Base-by-base conservation (phyloP, 1,140 invertebrate species). In the Drosophila jambulina region DNA sequence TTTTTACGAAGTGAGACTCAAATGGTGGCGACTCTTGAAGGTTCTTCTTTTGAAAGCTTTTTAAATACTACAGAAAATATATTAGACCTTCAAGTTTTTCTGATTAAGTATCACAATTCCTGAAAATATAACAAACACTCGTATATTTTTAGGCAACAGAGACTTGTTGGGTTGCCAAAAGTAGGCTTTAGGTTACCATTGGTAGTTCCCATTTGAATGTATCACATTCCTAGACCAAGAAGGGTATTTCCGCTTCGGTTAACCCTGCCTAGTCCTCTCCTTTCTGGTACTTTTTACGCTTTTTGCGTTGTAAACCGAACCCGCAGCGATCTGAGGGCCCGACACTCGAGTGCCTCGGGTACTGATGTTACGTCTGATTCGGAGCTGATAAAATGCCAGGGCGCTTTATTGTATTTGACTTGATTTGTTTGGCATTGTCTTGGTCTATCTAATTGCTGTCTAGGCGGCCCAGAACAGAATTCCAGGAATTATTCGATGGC, bases 381-480 rank as follows among this genome's bases (percentile, higher is more conserved):
- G 65, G 48, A 57, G 56, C 65, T 83, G 81, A 84, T 84, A 84
- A 84, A 77, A 78, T 75, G 51, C 60, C 67, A 68, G 12, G 32
- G 38, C 62, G 40, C 71, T 56, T 82, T 58, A 62, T 40, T 61
- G 45, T 63, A 76, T 65, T 67, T 42, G 51, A 62, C 63, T 53
- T 60, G 68, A 70, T 69, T 84, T 76, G 70, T 78, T 70, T 65
- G 59, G 40, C 38, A 59, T 67, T 60, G 60, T 63, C 56, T 82
- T 64, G 38, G 67, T 70, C 67, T 70, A 54, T 70, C 62, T 70
- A 70, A 70, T 68, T 70, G 67, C 62, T 54, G 67, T 69, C 61
- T 53, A 69, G 12, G 32, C 19, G 38, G 38, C 29, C 2, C 48
- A 21, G 29, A 70, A 25, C 51, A 25, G 29, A 70, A 25, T 70